A percentile compares a stretch with the other conserved stretches of the same genome.
Evolutionary conservation across 2,113 vertebrate species (phyloP).

Genomic region (Apus apus): DNA sequence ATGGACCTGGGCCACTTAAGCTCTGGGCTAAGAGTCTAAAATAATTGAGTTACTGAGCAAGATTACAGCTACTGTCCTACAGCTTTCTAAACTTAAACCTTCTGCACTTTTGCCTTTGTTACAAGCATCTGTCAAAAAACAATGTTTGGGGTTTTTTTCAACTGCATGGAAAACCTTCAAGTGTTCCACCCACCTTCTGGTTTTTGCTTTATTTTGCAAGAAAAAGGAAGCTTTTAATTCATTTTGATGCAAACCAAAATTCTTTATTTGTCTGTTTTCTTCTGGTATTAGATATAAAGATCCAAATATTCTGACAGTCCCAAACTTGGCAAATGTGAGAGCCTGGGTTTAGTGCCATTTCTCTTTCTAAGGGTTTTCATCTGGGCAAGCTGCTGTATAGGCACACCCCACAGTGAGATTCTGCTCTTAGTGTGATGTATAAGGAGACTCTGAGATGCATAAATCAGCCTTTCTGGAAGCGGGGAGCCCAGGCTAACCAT

Average conservation of each 20-base stretch:
- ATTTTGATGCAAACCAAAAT: not conserved
- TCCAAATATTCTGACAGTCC: not conserved
- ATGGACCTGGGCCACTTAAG: not conserved
- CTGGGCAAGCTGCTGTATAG: not conserved
- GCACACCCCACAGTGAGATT: not conserved
- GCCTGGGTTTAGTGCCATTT: not conserved
- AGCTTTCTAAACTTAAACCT: not conserved
- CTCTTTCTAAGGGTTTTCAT: not conserved
- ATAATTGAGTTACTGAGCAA: not conserved
- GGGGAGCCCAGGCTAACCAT: not conserved
- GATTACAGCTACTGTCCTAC: not conserved
- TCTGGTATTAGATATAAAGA: not conserved
- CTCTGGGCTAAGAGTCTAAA: not conserved
- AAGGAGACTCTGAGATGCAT: not conserved
- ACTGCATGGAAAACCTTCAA: not conserved
- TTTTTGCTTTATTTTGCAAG: not conserved
- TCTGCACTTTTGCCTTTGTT: not conserved
- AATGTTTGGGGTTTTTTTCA: not conserved
- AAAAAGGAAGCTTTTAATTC: not conserved
- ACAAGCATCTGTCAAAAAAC: not conserved
- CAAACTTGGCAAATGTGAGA: not conserved
- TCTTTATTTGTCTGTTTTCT: not conserved
- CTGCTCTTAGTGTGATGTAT: not conserved
- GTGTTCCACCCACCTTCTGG: not conserved
- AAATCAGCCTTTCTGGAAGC: not conserved